These are phyloP conservation scores for Ochropleura plecta DNA, from an alignment of 2,888 invertebrate species.

Conservation along the genomic window DNA sequence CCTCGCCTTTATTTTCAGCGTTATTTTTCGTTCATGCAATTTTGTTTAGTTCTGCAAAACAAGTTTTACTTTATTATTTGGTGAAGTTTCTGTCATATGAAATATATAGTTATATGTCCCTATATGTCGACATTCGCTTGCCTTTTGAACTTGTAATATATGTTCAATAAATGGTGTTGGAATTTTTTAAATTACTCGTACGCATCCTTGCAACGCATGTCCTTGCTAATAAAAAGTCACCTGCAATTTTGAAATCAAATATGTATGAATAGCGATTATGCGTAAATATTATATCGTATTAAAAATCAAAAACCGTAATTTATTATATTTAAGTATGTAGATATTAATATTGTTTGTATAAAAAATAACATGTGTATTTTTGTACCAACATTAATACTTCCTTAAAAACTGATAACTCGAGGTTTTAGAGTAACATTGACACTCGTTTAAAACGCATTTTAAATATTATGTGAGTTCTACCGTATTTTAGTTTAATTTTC, in stretches of 20 bases:
- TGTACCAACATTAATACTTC: conserved; percentile 77
- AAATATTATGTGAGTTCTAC: conserved; percentile 57
- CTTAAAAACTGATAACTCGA: conserved; percentile 63
- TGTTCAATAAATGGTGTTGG: conserved; percentile 25
- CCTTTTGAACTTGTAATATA: conserved; percentile 20
- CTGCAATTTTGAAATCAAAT: conserved; percentile 12
- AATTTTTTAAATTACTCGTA: conserved; percentile 12
- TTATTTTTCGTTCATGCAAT: conserved; percentile 39
- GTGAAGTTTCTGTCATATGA: conserved; percentile 34
- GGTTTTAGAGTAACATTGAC: conserved; percentile 54
- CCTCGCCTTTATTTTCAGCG: conserved; percentile 39
- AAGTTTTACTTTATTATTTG: conserved; percentile 37
- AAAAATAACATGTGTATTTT: conserved; percentile 80
- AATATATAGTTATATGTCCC: not conserved
- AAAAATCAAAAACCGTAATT: conserved; percentile 63
- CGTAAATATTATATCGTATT: conserved; percentile 41
- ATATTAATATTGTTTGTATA: conserved; percentile 75
- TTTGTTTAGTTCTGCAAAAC: conserved; percentile 42
- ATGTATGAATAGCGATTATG: conserved; percentile 29
- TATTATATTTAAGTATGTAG: conserved; percentile 71
- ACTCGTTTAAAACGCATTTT: conserved; percentile 69
- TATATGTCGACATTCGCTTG: conserved; percentile 30
- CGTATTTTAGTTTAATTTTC: conserved; percentile 57
- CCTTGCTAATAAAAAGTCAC: conserved; percentile 54
- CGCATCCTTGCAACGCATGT: conserved; percentile 35